A percentile compares a stretch with the other conserved stretches of the same genome.
phyloP scores from a whole-genome alignment of 2,888 invertebrate species.

The Aelia acuminata region DNA sequence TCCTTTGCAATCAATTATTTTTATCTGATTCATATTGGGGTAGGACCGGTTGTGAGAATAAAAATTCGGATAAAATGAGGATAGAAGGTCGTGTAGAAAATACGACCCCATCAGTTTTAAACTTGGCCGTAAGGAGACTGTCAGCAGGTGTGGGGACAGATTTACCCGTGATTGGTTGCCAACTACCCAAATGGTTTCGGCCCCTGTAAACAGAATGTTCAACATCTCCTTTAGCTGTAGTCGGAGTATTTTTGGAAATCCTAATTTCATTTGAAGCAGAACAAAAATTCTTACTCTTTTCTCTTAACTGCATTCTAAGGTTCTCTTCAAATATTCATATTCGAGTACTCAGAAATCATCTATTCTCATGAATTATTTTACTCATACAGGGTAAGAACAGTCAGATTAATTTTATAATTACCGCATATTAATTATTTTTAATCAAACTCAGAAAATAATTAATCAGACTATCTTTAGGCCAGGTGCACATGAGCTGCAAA shows the following conservation, averaged over 20 bases:
- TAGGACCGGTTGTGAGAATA: background rate
- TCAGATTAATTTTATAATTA: too few species aligned
- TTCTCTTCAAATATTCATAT: too few species aligned
- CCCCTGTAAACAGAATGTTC: background rate
- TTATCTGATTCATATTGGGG: background rate
- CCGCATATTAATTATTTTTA: too few species aligned
- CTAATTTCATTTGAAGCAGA: background rate
- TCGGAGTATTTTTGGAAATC: background rate
- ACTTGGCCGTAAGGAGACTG: background rate
- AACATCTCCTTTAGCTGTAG: background rate
- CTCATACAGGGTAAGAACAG: too few species aligned
- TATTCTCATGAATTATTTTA: too few species aligned
- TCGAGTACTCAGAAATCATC: too few species aligned
- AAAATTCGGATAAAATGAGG: background rate
- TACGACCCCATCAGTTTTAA: slow-evolving; percentile 15
- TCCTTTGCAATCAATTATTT: too few species aligned
- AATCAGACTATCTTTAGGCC: too few species aligned
- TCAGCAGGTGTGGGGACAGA: slow-evolving; percentile 18
- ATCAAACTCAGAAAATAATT: too few species aligned
- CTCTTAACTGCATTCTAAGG: too few species aligned
- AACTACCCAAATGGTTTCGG: background rate
- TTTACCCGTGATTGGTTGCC: slow-evolving; percentile 16
- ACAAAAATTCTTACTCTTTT: too few species aligned
- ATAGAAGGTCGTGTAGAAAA: background rate
- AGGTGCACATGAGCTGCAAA: too few species aligned